Evolutionary conservation across 2,797 vertebrate species (phyloP).

Genomic region (Esox lucius): DNA sequence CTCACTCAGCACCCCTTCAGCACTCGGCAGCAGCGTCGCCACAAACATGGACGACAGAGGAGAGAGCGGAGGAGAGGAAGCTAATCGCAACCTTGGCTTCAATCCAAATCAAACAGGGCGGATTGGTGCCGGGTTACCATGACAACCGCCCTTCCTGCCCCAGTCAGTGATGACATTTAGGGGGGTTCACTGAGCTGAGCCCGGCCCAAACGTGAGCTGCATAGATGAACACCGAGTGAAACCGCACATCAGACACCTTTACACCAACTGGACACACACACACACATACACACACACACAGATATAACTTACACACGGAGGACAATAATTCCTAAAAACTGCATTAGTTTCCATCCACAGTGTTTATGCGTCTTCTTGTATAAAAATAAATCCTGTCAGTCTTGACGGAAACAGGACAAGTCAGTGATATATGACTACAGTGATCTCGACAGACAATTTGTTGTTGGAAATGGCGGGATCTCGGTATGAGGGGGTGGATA

Average conservation of each 20-base stretch:
- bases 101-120: slow-evolving; percentile 58
- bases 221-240: slow-evolving; percentile 25
- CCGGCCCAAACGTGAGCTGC: neutral
- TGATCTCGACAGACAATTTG: too few species aligned
- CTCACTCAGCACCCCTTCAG: neutral
- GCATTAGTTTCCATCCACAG: too few species aligned
- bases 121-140: slow-evolving; percentile 57
- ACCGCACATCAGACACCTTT: slow-evolving; percentile 43
- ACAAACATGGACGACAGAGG: neutral
- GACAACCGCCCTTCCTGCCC: slow-evolving; percentile 42
- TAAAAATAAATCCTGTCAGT: too few species aligned
- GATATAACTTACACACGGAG: too few species aligned
- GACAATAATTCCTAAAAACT: too few species aligned
- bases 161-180: slow-evolving; percentile 50
- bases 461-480: too few species aligned
- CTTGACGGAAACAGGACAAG: too few species aligned
- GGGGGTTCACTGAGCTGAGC: slow-evolving; percentile 36
- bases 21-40: neutral
- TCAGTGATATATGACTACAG: too few species aligned
- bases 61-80: neutral
- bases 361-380: too few species aligned
- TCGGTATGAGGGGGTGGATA: too few species aligned
- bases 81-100: slow-evolving; percentile 10
- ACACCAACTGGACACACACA: slow-evolving; percentile 34
- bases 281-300: too few species aligned